A percentile compares a stretch with the other conserved stretches of the same genome.
phyloP scores from a whole-genome alignment of 1,140 invertebrate genomes.

The Drosophila malerkotliana region DNA sequence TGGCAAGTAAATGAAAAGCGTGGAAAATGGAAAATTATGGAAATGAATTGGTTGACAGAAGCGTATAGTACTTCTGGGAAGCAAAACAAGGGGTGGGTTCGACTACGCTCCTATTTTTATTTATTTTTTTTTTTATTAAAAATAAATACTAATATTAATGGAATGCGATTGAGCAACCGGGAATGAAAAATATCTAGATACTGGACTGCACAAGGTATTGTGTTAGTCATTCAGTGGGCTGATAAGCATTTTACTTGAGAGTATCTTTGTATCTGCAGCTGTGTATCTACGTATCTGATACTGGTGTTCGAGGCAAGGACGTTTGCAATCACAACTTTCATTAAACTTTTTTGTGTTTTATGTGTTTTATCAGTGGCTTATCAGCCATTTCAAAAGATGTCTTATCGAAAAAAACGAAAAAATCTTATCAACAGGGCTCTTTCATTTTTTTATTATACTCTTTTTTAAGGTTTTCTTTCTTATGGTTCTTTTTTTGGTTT shows the following conservation, averaged over 20 bases:
- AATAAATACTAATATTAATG: not conserved
- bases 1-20: conserved; percentile 29
- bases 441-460: not conserved
- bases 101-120: not conserved
- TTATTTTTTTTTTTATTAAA: not conserved
- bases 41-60: conserved; percentile 28
- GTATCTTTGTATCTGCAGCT: conserved; percentile 18
- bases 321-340: conserved; percentile 69
- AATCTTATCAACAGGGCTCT: conserved; percentile 54
- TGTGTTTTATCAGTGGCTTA: conserved; percentile 53
- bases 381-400: conserved; percentile 69
- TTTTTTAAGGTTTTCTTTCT: not conserved
- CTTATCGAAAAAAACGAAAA: conserved; percentile 50
- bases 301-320: conserved; percentile 46
- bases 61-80: not conserved
- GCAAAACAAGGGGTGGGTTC: not conserved
- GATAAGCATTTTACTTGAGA: conserved; percentile 6
- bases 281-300: not conserved
- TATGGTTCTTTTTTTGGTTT: not conserved
- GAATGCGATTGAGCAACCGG: conserved; percentile 5
- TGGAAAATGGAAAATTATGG: conserved; percentile 49
- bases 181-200: conserved; percentile 4
- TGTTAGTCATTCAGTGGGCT: conserved; percentile 8
- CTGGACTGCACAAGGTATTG: not conserved
- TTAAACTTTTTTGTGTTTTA: conserved; percentile 39